These are phyloP conservation scores for Chaetodon trifasciatus DNA, from an alignment of 2,797 vertebrate genomes.

Conservation along the genomic window DNA sequence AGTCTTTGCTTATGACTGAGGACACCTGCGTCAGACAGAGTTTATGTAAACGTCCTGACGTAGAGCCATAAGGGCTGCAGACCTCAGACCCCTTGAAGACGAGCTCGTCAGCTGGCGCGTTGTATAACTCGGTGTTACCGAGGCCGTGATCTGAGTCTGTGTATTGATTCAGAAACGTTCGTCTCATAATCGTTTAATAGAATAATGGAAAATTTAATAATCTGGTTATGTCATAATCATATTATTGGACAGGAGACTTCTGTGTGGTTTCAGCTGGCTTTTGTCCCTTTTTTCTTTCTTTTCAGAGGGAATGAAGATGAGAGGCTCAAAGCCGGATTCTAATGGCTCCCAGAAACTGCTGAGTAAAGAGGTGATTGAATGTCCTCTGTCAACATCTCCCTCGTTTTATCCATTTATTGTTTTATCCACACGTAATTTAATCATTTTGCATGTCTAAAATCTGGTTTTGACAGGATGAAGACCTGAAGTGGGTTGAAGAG, in stretches of 20 bases:
- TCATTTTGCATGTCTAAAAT: constrained; percentile 10
- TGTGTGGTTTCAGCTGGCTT: background rate
- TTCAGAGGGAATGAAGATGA: constrained; percentile 97
- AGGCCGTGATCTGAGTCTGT: constrained; percentile 20
- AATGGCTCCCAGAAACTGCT: constrained; percentile 91
- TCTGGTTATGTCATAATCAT: background rate
- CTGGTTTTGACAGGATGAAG: constrained; percentile 89
- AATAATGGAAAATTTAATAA: constrained; percentile 15
- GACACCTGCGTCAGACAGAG: too few relatives aligned
- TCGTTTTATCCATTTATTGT: background rate
- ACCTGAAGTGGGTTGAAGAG: constrained; percentile 97
- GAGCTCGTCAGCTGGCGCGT: background rate
- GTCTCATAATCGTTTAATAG: constrained; percentile 8
- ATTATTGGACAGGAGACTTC: background rate
- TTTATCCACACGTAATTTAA: background rate
- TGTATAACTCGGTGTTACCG: background rate
- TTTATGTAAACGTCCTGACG: too few relatives aligned
- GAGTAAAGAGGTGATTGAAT: constrained; percentile 90
- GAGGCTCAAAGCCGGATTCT: constrained; percentile 92
- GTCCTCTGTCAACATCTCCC: background rate
- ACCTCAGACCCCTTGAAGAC: background rate
- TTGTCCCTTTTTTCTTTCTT: too few relatives aligned
- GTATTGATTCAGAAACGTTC: constrained; percentile 1
- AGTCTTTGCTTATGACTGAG: too few relatives aligned
- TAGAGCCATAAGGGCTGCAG: too few relatives aligned